Base-by-base conservation (phyloP, 2,888 invertebrate species). In the Loripinus fragilis region DNA sequence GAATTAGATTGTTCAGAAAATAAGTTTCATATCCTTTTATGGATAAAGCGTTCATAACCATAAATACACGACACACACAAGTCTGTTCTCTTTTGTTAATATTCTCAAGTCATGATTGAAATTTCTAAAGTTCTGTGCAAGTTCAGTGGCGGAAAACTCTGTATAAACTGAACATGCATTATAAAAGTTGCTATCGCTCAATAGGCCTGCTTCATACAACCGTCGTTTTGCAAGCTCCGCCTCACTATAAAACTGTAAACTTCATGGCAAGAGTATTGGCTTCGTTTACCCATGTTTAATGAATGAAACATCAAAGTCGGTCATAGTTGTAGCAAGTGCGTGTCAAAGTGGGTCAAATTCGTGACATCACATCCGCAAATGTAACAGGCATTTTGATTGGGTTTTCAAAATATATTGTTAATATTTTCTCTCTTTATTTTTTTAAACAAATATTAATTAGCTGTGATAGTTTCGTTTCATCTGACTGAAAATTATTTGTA, bases 311-410 rank as follows among this genome's bases (percentile, higher is more conserved):
- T 38, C 38, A 38, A 38, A 38, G 12, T 38, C 55, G 28, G 55
- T 55, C 55, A 55, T 25, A 28, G 28, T 55, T 55, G 55, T 55
- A 55, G 55, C 55, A 55, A 55, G 55, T 55, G 55, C 55, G 55
- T 55, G 55, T 55, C 55, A 55, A 55, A 25, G n/a, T 55, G 55
- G 55, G 55, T 55, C 55, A 55, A 55, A 55, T 55, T 28, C 55
- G 25, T 55, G 55, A 55, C 55, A 28, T 55, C 55, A 55, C 55
- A 25, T 55, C 55, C 55, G 55, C 8, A 28, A 7, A 28, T 55
- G 25, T 55, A 55, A 25, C 55, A 15, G 15, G 15, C 7, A 12
- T 55, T 55, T 55, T 55, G n/a, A 55, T 55, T 55, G 55, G 55
- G 15, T 55, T 28, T 7, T 5, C 25, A 28, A 7, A n/a, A 38